phyloP scores from a whole-genome alignment of 2,888 invertebrate genomes.

The Anaspis maculata region DNA sequence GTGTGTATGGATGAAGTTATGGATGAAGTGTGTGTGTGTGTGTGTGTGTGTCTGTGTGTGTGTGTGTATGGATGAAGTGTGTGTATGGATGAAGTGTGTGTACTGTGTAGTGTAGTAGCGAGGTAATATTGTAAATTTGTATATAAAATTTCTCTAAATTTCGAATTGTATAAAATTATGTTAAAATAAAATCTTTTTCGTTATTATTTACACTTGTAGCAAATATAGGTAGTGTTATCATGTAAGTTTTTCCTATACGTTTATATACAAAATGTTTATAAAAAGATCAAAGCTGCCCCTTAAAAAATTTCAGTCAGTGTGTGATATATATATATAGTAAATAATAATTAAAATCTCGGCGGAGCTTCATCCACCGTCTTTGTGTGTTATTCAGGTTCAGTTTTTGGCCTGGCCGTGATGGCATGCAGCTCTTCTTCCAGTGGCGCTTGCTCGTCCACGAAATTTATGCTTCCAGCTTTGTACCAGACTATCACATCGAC shows the following conservation, averaged over 20 bases:
- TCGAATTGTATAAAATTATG: conserved; percentile 12
- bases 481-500: conserved; percentile 86
- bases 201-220: conserved; percentile 13
- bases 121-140: conserved; percentile 11
- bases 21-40: too few species aligned
- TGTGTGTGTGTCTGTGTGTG: too few species aligned
- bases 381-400: conserved; percentile 27
- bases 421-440: conserved; percentile 43
- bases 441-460: conserved; percentile 51
- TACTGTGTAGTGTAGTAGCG: too few species aligned
- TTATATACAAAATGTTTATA: conserved; percentile 12
- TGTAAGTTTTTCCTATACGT: conserved; percentile 8
- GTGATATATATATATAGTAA: background rate
- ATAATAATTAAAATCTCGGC: conserved; percentile 15
- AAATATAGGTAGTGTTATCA: conserved; percentile 13
- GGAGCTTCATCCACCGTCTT: conserved; percentile 22
- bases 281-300: conserved; percentile 13
- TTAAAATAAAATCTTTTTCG: conserved; percentile 13
- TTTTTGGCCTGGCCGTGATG: conserved; percentile 37
- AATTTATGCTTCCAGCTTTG: conserved; percentile 73
- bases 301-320: conserved; percentile 13
- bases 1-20: too few species aligned
- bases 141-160: conserved; percentile 11
- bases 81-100: too few species aligned
- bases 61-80: too few species aligned